Percentiles rank a stretch among this genome's conserved stretches.
Conservation (phyloP, 2,113 vertebrate species). For the Galeopterus variegatus region DNA sequence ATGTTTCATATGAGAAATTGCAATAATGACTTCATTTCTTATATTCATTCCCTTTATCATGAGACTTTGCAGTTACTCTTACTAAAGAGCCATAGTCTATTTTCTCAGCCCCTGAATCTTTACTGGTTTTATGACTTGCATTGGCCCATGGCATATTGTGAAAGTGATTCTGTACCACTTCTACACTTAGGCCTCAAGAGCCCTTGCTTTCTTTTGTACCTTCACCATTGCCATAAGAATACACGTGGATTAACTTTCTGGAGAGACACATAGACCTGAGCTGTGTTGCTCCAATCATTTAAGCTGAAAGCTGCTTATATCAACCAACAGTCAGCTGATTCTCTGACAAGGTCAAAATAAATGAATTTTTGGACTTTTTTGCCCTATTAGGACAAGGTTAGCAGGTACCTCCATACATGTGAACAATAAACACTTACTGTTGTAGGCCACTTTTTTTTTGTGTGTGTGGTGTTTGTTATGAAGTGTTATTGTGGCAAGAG, state of each 20-base stretch:
- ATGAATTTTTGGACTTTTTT: not conserved
- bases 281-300: not conserved
- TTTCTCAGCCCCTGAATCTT: not conserved
- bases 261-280: not conserved
- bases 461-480: not conserved
- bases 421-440: not conserved
- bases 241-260: slow-evolving; percentile 6
- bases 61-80: slow-evolving; percentile 10
- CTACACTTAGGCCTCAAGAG: not conserved
- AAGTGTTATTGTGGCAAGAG: slow-evolving; percentile 12
- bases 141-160: not conserved
- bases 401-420: not conserved
- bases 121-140: not conserved
- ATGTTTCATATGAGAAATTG: not conserved
- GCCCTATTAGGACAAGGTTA: not conserved
- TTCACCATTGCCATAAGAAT: slow-evolving; percentile 8
- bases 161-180: not conserved
- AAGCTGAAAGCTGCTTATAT: not conserved
- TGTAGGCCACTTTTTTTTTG: not conserved
- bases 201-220: not conserved
- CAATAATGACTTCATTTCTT: slow-evolving; percentile 41
- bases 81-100: not conserved
- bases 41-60: not conserved
- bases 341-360: not conserved
- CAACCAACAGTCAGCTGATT: not conserved